Base-by-base conservation (phyloP, 2,888 invertebrate species). In the Julus scanicus region DNA sequence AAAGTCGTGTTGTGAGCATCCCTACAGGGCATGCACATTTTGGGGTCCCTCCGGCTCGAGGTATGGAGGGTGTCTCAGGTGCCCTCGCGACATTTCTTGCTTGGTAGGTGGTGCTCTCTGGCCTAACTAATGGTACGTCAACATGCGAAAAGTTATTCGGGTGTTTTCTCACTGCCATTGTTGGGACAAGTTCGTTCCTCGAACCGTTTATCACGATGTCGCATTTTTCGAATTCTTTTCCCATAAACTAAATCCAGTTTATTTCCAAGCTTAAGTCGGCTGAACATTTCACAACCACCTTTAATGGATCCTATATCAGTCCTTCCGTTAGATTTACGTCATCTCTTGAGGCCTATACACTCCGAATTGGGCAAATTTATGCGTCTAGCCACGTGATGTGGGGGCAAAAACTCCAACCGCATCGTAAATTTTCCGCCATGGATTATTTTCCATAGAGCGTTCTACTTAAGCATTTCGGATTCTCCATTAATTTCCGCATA, bases 361-460 rank as follows among this genome's bases (percentile, higher is more conserved):
- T 63, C 17, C 17, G 63, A 63, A 63, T 84, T 40, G 40, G 84
- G 40, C 44, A 84, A 84, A 84, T 84, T 84, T 84, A 84, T 84
- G 40, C 48, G 84, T 84, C 84, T 84, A 17, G 84, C 84, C 84
- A 84, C 40, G 84, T 84, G 84, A 84, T 20, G 84, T 48, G 48
- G 48, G 48, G 71, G 48, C 20, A 85, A 85, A 85, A 85, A 49
- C 44, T 8, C 20, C n/a, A 49, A 85, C 85, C 85, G 29, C 85
- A 49, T 85, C 85, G 49, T 85, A 85, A 85, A 85, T 85, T 20
- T 44, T 44, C 49, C 5, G 40, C 85, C 11, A 44, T 85, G 85
- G 85, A 85, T 85, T 85, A 85, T 44, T 48, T 85, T 85, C 71
- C 48, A 71, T 71, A 71, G 71, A 8, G 71, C 5, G 71, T 11